These are phyloP conservation scores for Cyclophora albipunctata DNA, from an alignment of 2,888 invertebrate genomes.

Conservation along the genomic window DNA sequence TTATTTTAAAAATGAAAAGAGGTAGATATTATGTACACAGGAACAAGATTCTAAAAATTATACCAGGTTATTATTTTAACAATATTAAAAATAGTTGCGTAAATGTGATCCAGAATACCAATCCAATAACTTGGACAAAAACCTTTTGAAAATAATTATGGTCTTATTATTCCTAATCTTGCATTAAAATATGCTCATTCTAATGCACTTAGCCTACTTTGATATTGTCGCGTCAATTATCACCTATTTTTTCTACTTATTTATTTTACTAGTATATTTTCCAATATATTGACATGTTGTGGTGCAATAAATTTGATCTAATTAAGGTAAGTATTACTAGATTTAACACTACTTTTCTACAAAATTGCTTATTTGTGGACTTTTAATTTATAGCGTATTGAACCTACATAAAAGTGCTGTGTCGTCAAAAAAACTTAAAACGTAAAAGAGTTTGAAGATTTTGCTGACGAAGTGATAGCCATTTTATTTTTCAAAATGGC, in stretches of 20 bases:
- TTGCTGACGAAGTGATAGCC: too few species aligned
- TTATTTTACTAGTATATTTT: slow-evolving; percentile 2
- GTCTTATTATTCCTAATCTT: too few species aligned
- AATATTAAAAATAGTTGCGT: too few species aligned
- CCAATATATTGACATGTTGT: slow-evolving; percentile 23
- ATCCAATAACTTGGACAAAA: too few species aligned
- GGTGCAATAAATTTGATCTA: slow-evolving; percentile 23
- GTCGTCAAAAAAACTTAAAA: too few species aligned
- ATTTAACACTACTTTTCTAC: slow-evolving; percentile 13
- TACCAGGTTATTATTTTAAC: too few species aligned
- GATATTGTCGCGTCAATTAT: slow-evolving; percentile 70
- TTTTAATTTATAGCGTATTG: not conserved
- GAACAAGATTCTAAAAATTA: too few species aligned
- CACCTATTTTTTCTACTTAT: slow-evolving; percentile 41
- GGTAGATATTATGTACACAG: slow-evolving; percentile 54
- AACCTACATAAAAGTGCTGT: too few species aligned
- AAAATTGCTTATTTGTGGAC: slow-evolving; percentile 14
- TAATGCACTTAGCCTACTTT: slow-evolving; percentile 52
- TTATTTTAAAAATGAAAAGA: slow-evolving; percentile 59
- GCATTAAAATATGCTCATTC: slow-evolving; percentile 4
- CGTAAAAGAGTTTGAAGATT: too few species aligned
- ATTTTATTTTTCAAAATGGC: too few species aligned
- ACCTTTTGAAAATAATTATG: too few species aligned
- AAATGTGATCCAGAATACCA: too few species aligned
- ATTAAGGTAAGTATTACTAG: slow-evolving; percentile 20